Base-by-base conservation (phyloP, 2,888 invertebrate genomes). In the Hymenopus coronatus region DNA sequence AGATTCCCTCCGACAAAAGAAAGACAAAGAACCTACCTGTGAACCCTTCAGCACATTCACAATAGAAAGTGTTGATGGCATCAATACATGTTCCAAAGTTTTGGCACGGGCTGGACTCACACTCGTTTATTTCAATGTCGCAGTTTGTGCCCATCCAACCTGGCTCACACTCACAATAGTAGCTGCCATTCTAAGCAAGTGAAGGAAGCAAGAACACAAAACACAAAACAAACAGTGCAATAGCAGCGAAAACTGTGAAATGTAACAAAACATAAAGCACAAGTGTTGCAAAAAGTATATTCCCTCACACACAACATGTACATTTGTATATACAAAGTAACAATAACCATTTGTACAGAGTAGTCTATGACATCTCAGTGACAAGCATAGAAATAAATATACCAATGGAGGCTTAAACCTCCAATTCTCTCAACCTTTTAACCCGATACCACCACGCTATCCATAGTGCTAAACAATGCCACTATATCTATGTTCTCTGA, bases 81-180 rank as follows among this genome's bases (percentile, higher is more conserved):
- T 98, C 97, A 89, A 96, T 94, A 93, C 98, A 98, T 0, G 96
- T 96, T 9, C 97, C 96, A 20, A 96, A 97, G 90, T 95, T 94
- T 88, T 95, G 94, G 93, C 98, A 98, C 4, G 97, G 97, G 92
- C 95, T 95, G 87, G 95, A 94, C 90, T 95, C 95, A 92, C 98
- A 98, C 93, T 98, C 98, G 93, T 98, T 95, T 87, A 98, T 97
- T 92, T 98, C 96, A 81, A 95, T 94, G 85, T 96, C 96, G 92
- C 98, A 98, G 91, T 97, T 95, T 94, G 83, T 93, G 92, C 87
- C 96, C 89, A 94, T 93, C 95, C 96, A 97, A 90, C 97, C 97
- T 90, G 94, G 92, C 92, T 95, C 94, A 92, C 97, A 97, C 91
- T 95, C 95, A 94, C 97, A 97, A 92, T 94, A 95, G 94, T 95